These are phyloP conservation scores for Poeciliopsis retropinna DNA, from an alignment of 2,113 vertebrate genomes.

Conservation along the genomic window DNA sequence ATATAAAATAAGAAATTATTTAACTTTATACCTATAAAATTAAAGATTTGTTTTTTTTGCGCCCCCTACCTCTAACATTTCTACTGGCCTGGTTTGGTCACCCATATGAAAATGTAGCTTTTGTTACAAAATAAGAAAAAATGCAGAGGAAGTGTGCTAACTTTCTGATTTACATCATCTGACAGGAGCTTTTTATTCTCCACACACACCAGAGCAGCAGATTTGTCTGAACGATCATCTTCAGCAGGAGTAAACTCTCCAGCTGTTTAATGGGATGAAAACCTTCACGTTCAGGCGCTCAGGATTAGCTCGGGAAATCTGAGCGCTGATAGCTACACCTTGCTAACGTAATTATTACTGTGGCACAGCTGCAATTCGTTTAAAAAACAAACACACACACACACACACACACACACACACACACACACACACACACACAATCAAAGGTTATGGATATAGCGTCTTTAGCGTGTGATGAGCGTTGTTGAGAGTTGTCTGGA, in stretches of 20 bases:
- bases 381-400: not conserved
- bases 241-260: not conserved
- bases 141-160: not conserved
- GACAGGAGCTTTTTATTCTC: not conserved
- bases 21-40: too few relatives aligned
- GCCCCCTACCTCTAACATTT: too few relatives aligned
- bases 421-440: too few relatives aligned
- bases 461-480: too few relatives aligned
- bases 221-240: not conserved
- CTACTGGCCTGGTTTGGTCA: too few relatives aligned
- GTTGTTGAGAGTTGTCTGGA: not conserved
- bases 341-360: not conserved
- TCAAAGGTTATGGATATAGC: not conserved
- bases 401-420: too few relatives aligned
- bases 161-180: not conserved
- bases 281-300: constrained; percentile 27
- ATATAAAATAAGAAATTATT: too few relatives aligned
- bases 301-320: constrained; percentile 40
- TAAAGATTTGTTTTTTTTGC: too few relatives aligned
- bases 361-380: not conserved
- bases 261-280: constrained; percentile 31
- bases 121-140: not conserved
- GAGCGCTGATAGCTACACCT: constrained; percentile 17
- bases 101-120: too few relatives aligned
- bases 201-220: not conserved